Evolutionary conservation across 2,113 vertebrate genomes (phyloP).

Genomic region (Hemicordylus capensis): DNA sequence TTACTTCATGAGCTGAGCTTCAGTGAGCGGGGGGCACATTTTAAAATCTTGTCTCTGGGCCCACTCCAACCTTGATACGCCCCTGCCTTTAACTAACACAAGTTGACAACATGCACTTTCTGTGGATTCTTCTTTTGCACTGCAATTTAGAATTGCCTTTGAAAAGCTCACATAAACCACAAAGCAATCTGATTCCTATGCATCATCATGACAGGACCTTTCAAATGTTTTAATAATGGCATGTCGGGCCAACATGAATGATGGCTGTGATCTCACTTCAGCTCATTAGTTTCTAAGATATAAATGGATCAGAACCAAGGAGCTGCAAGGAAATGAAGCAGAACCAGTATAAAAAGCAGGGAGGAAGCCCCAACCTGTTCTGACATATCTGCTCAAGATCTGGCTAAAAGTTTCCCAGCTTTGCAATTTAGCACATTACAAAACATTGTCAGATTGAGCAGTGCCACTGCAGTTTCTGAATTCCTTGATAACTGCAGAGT

Average conservation of each 20-base stretch:
- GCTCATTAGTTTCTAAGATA: not conserved
- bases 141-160: slow-evolving; percentile 48
- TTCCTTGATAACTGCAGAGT: not conserved
- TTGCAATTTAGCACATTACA: not conserved
- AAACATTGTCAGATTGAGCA: not conserved
- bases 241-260: not conserved
- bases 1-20: too few species aligned
- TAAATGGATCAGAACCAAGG: not conserved
- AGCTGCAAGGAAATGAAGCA: not conserved
- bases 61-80: too few species aligned
- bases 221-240: not conserved
- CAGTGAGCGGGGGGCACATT: too few species aligned
- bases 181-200: slow-evolving; percentile 42
- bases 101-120: slow-evolving; percentile 52
- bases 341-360: not conserved
- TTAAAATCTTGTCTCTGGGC: too few species aligned
- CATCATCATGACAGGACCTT: not conserved
- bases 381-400: not conserved
- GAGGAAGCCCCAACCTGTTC: not conserved
- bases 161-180: slow-evolving; percentile 58
- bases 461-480: not conserved
- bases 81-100: too few species aligned
- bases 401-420: not conserved
- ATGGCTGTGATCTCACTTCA: not conserved
- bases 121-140: slow-evolving; percentile 50